Base-by-base conservation (phyloP, 2,113 vertebrate species). In the Isichthys henryi region DNA sequence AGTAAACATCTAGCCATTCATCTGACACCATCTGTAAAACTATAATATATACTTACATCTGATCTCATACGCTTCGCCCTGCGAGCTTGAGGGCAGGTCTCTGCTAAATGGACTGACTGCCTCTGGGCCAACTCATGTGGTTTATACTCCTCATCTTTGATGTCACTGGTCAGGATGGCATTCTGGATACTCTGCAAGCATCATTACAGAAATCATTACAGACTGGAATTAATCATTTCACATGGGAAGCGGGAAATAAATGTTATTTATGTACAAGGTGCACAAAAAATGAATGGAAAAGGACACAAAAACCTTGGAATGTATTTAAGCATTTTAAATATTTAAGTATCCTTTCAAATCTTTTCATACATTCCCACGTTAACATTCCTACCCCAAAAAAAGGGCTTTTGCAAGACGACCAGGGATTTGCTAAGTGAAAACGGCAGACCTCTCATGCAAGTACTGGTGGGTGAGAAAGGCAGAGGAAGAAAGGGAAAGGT, bases 101-200 rank as follows among this genome's bases (percentile, higher is more conserved):
- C 97, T 0, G 92, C 94, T 0, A 96, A 97, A 48, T 96, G 96
- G 15, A 99, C 96, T 39, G 97, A 98, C 92, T 99, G 98, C 48
- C 98, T 94, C 95, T 99, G 98, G 0, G 97, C 97, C 91, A 99
- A 97, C 90, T 97, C 98, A 1, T 99, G 98, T 80, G 98, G 97
- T 4, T 97, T 99, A 92, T 99, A 99, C 58, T 98, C 98, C 94
- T 97, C 97, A 93, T 99, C 98, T 95, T 98, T 99, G 11, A 96
- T 97, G 95, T 97, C 97, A 90, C 97, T 97, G 90, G 94, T 96
- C 92, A 98, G 94, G 43, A 95, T 97, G 87, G 97, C 97, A 91
- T 96, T 98, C 96, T 98, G 96, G 74, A 96, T 92, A 93, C 95
- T 96, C 91, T 91, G 74, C 35, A 84, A 84, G 39, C 56, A 15